Evolutionary conservation across 2,797 vertebrate genomes (phyloP).

Genomic region (Enteromius treurensis): DNA sequence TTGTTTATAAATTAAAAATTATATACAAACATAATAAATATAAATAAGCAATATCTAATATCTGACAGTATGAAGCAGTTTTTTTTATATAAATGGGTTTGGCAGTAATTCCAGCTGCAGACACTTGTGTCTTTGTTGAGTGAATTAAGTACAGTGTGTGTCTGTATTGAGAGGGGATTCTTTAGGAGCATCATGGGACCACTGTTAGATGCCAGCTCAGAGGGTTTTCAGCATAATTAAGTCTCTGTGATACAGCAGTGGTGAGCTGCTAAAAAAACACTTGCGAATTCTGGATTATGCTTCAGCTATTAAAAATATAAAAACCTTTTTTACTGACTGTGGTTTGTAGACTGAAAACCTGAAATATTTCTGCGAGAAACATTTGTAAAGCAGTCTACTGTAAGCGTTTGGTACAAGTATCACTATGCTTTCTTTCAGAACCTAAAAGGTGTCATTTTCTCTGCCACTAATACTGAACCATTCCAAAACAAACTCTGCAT

Average conservation of each 20-base stretch:
- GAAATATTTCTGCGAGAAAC: background rate
- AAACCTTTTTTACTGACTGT: background rate
- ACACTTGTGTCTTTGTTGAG: constrained; percentile 45
- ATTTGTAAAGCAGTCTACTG: background rate
- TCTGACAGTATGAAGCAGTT: background rate
- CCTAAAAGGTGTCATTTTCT: background rate
- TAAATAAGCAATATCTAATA: too few relatives aligned
- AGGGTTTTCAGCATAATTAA: constrained; percentile 62
- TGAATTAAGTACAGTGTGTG: constrained; percentile 8
- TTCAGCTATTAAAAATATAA: constrained; percentile 44
- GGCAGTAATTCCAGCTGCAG: background rate
- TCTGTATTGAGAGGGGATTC: constrained; percentile 21
- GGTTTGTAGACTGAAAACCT: background rate
- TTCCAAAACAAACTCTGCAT: constrained; percentile 1
- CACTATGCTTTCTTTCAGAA: background rate
- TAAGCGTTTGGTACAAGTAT: background rate
- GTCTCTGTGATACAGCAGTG: constrained; percentile 63
- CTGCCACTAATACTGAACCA: background rate
- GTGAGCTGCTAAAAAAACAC: constrained; percentile 64
- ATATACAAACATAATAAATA: too few relatives aligned
- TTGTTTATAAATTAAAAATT: too few relatives aligned
- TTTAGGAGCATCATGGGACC: constrained; percentile 73
- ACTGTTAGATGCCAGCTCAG: constrained; percentile 66
- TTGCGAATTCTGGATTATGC: constrained; percentile 68
- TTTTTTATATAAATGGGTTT: background rate